These are phyloP conservation scores for Ormyrus pomaceus DNA, from an alignment of 2,888 invertebrate genomes.

Conservation along the genomic window DNA sequence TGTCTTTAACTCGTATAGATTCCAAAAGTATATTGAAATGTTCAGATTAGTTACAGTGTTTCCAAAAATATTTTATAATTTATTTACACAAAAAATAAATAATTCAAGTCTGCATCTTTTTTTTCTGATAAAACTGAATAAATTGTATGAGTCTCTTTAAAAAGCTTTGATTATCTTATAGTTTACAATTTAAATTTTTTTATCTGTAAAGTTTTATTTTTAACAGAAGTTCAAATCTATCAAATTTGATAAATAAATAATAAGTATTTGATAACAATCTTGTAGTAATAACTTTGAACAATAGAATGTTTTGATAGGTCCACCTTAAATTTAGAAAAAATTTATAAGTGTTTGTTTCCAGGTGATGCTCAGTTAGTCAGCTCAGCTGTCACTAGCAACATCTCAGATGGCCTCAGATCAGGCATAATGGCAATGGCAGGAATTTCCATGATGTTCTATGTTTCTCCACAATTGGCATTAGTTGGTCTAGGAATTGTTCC, in stretches of 20 bases:
- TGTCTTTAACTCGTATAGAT: no score
- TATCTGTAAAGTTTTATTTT: not conserved
- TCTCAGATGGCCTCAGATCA: constrained; percentile 95
- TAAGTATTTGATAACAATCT: not conserved
- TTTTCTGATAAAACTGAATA: no score
- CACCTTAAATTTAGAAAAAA: not conserved
- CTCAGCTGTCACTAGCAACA: constrained; percentile 92
- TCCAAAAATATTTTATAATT: no score
- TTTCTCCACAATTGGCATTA: constrained; percentile 91
- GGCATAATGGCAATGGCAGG: constrained; percentile 91
- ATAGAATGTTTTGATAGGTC: not conserved
- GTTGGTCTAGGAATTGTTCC: constrained; percentile 94
- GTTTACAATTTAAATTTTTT: not conserved
- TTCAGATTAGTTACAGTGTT: no score
- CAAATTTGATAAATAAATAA: no score
- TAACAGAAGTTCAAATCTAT: no score
- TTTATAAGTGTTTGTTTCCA: constrained; percentile 73
- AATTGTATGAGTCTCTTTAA: not conserved
- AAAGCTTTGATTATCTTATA: not conserved
- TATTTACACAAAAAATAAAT: no score
- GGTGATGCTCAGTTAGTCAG: constrained; percentile 95
- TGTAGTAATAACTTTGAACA: not conserved
- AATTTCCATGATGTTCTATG: constrained; percentile 96
- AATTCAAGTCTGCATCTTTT: no score
- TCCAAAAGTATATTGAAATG: no score